These are phyloP conservation scores for Neofelis nebulosa DNA, from an alignment of 2,113 vertebrate species.

Conservation along the genomic window DNA sequence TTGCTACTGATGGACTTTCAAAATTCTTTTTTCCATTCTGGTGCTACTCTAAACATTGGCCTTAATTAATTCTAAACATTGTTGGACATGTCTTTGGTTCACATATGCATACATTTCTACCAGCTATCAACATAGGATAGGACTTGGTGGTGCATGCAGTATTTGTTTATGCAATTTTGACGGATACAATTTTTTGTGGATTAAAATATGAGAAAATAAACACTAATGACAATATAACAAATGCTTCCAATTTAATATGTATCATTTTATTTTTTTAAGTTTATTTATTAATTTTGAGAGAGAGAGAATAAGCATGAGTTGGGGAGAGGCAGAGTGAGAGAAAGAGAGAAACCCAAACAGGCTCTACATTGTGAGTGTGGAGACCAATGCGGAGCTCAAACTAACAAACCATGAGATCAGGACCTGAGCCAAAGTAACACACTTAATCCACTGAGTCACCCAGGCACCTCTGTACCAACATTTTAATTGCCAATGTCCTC, in stretches of 20 bases:
- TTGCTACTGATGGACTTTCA: background rate
- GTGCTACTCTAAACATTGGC: background rate
- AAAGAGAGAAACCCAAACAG: no score
- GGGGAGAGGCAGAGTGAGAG: no score
- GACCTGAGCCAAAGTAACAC: no score
- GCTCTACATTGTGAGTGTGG: no score
- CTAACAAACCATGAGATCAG: no score
- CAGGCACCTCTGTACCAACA: background rate
- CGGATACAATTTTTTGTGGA: background rate
- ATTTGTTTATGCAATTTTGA: background rate
- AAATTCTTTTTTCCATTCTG: background rate
- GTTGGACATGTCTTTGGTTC: background rate
- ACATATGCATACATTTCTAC: background rate
- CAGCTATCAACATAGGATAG: background rate
- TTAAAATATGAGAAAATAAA: background rate
- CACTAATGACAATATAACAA: background rate
- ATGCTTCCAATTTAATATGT: background rate
- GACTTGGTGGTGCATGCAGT: background rate
- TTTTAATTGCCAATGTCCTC: background rate
- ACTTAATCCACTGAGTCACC: no score
- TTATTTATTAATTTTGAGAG: no score
- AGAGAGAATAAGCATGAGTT: no score
- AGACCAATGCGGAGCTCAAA: no score
- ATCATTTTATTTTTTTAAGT: background rate
- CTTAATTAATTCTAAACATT: background rate